Conservation (phyloP, 2,797 vertebrate species). For the Diplodus puntazzo region DNA sequence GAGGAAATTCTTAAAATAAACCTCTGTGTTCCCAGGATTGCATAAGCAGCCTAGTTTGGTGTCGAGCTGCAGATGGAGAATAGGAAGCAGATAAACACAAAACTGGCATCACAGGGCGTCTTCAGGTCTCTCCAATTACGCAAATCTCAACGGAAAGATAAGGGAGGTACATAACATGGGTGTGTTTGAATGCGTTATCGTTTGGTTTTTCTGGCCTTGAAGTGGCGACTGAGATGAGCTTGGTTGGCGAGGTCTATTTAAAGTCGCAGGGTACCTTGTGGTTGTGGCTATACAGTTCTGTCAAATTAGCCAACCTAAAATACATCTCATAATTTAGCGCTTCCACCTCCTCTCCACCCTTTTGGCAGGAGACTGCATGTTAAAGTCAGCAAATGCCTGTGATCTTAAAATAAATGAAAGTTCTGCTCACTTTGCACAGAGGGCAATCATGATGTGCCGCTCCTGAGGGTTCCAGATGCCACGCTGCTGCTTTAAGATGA, state of each 20-base stretch:
- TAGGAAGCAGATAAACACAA: constrained; percentile 37
- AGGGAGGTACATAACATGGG: constrained; percentile 29
- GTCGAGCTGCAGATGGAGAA: constrained; percentile 42
- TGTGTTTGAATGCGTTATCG: not conserved
- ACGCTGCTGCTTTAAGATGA: constrained; percentile 6
- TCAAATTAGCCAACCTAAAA: constrained; percentile 44
- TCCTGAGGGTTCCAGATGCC: constrained; percentile 18
- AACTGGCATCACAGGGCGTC: constrained; percentile 30
- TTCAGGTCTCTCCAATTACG: constrained; percentile 42
- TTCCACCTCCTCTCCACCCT: constrained; percentile 33
- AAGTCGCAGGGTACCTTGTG: constrained; percentile 27
- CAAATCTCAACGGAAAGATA: constrained; percentile 35
- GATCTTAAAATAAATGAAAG: constrained; percentile 40
- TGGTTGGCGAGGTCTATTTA: constrained; percentile 30
- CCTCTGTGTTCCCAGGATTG: constrained; percentile 44
- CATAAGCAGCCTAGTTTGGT: constrained; percentile 55
- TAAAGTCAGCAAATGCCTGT: constrained; percentile 10
- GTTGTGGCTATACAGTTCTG: constrained; percentile 22
- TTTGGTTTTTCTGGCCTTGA: constrained; percentile 43
- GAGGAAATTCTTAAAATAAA: constrained; percentile 68
- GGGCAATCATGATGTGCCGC: constrained; percentile 3
- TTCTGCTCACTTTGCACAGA: constrained; percentile 3
- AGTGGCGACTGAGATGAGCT: constrained; percentile 36
- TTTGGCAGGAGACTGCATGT: constrained; percentile 1
- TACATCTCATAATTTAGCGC: constrained; percentile 19